A percentile compares a stretch with the other conserved stretches of the same genome.
phyloP scores from a whole-genome alignment of 2,888 invertebrate species.

The Argyresthia goedartella region DNA sequence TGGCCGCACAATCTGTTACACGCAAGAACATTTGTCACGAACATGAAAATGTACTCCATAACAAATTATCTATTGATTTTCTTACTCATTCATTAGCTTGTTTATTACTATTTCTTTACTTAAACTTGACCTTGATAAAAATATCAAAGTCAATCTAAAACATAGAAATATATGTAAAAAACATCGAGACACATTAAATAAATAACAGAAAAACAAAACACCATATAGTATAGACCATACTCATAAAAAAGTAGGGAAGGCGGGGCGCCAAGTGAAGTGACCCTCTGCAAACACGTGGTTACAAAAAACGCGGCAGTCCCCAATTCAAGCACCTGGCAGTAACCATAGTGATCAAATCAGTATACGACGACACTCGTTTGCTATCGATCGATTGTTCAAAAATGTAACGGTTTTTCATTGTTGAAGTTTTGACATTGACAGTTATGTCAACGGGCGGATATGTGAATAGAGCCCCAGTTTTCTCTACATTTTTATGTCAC shows the following conservation, averaged over 20 bases:
- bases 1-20: slow-evolving; percentile 9
- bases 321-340: slow-evolving; percentile 55
- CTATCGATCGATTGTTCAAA: slow-evolving; percentile 26
- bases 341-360: slow-evolving; percentile 68
- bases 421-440: slow-evolving; percentile 20
- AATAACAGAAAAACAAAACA: slow-evolving; percentile 21
- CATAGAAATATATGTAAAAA: not conserved
- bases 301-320: slow-evolving; percentile 32
- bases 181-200: too few species aligned
- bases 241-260: slow-evolving; percentile 18
- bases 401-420: slow-evolving; percentile 46
- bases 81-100: slow-evolving; percentile 4
- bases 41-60: not conserved
- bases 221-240: slow-evolving; percentile 27
- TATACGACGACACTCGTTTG: slow-evolving; percentile 37
- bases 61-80: not conserved
- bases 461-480: too few species aligned
- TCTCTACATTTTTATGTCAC: too few species aligned
- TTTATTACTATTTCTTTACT: not conserved
- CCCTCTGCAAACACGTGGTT: slow-evolving; percentile 28
- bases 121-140: not conserved
- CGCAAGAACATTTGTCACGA: not conserved
- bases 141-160: not conserved
- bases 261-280: slow-evolving; percentile 32
- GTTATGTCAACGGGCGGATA: not conserved